phyloP scores from a whole-genome alignment of 2,888 invertebrate species.

The Tiliacea aurago region DNA sequence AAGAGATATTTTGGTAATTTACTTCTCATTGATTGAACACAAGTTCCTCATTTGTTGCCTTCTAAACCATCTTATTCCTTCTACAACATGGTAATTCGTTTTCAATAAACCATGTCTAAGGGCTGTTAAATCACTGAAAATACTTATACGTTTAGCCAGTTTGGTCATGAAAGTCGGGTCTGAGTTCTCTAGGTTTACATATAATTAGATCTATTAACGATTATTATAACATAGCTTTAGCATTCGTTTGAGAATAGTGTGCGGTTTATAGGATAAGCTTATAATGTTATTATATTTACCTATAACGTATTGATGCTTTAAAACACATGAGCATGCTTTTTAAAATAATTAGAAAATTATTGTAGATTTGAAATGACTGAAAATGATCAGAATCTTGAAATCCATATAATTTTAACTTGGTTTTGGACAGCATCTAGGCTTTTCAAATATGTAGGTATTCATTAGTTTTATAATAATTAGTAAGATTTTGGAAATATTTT shows the following conservation, averaged over 20 bases:
- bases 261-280: slow-evolving; percentile 16
- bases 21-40: neutral
- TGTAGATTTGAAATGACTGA: neutral
- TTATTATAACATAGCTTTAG: slow-evolving; percentile 18
- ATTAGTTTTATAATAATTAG: neutral
- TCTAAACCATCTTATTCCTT: neutral
- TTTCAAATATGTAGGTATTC: neutral
- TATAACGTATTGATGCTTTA: slow-evolving; percentile 14
- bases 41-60: neutral
- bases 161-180: slow-evolving; percentile 86
- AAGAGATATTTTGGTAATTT: neutral
- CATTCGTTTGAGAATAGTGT: slow-evolving; percentile 31
- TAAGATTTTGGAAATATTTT: neutral
- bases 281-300: slow-evolving; percentile 2
- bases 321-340: slow-evolving; percentile 29
- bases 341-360: neutral
- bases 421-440: neutral
- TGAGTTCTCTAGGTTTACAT: slow-evolving; percentile 33
- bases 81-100: neutral
- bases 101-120: slow-evolving; percentile 67
- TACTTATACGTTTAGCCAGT: slow-evolving; percentile 79
- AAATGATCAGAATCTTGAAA: neutral
- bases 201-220: slow-evolving; percentile 6
- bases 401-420: neutral
- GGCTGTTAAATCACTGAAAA: slow-evolving; percentile 71